Evolutionary conservation across 2,113 vertebrate species (phyloP).

Genomic region (Vombatus ursinus): DNA sequence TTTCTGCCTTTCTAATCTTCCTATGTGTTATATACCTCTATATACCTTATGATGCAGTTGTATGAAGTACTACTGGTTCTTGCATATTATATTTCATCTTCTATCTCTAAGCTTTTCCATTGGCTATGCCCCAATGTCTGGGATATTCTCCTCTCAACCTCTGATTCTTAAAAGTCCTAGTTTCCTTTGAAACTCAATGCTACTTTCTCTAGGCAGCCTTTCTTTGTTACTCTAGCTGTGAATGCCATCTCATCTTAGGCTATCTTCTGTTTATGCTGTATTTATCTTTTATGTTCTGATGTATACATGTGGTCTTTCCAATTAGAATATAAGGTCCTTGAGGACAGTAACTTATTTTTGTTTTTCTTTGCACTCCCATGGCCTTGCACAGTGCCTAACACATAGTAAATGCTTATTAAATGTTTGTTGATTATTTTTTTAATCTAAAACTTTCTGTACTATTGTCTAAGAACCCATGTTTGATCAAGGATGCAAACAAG

Average conservation of each 20-base stretch:
- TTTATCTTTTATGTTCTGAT: neutral
- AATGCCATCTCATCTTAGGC: neutral
- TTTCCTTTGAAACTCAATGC: neutral
- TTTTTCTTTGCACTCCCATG: neutral
- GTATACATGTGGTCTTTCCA: neutral
- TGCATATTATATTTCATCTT: neutral
- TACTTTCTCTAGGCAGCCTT: neutral
- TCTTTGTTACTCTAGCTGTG: neutral
- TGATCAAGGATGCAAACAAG: neutral
- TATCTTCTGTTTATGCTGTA: neutral
- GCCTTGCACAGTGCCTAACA: neutral
- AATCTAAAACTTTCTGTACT: neutral
- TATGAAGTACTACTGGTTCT: neutral
- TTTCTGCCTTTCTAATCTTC: neutral
- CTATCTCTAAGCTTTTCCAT: neutral
- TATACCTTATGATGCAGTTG: neutral
- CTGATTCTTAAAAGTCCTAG: neutral
- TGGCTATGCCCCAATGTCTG: neutral
- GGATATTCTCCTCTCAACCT: neutral
- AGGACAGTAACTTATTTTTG: neutral
- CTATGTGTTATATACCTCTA: neutral
- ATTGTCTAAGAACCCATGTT: neutral
- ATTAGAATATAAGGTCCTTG: neutral
- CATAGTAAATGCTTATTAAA: neutral
- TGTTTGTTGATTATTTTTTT: slow-evolving; percentile 15